Evolutionary conservation across 2,888 invertebrate species (phyloP), one percentile per base, ranked within the genome.

Genomic region (Oscheius onirici): DNA sequence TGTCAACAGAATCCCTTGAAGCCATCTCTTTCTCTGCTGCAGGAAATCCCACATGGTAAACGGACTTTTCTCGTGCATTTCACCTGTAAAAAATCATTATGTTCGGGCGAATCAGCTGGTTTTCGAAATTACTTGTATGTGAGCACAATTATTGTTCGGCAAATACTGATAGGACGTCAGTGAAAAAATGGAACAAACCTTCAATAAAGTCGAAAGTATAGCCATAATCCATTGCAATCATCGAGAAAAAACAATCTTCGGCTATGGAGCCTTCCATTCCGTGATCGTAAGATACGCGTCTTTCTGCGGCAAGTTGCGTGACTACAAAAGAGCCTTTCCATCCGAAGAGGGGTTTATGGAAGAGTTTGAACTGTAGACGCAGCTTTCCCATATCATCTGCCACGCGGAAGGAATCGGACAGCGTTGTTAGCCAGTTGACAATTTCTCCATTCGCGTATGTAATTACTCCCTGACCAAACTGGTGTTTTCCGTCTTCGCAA

Each of bases 301-400:
- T 92, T 88, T 96, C 95, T n/a, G 95, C 94, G 84, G 91, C 92
- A 78, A 77, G 73, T 79, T 82, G 95, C 77, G 95, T 95, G 11
- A 97, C 95, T 78, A 97, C 96, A 89, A 93, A 97, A 52, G 96
- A 96, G 74, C 97, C 97, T 90, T 97, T 97, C 95, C 96, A 96
- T 88, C 95, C 95, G 89, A 97, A 95, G 69, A 95, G 90, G 20
- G 97, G 96, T 88, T 93, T 94, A 88, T 96, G 95, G 88, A 97
- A 95, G 89, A 94, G 90, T 85, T 93, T 92, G 88, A 97, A 95
- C 88, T 96, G 96, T 78, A 95, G 91, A 84, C 95, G 91, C 69
- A 97, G 90, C 89, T 97, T 97, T 71, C 97, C 97, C 95, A 97
- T 95, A 87, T 97, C 97, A 89, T 97, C 96, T 26, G 95, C 93